Conservation (phyloP, 2,797 vertebrate species). For the Otus scops region DNA sequence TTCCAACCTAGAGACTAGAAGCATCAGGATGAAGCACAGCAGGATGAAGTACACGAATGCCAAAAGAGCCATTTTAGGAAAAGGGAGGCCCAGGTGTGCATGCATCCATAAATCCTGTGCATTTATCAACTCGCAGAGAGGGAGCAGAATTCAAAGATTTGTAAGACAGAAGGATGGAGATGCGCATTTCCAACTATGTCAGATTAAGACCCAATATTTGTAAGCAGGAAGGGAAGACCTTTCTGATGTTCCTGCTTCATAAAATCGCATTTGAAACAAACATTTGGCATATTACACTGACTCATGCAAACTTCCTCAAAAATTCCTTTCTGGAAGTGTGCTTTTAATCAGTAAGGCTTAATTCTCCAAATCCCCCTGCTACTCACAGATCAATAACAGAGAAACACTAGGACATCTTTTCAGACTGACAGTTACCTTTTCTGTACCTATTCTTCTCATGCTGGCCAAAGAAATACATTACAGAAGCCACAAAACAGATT, state of each 20-base stretch:
- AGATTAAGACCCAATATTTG: not conserved
- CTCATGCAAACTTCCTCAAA: not conserved
- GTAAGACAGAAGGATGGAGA: not conserved
- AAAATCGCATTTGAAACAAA: not conserved
- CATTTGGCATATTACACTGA: not conserved
- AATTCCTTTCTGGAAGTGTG: not conserved
- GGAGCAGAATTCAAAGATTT: not conserved
- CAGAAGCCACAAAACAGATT: not conserved
- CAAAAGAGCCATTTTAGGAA: not conserved
- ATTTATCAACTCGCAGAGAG: not conserved
- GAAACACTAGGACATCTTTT: not conserved
- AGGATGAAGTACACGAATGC: accelerated
- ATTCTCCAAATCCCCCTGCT: not conserved
- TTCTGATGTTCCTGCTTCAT: not conserved
- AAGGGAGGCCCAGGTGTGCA: not conserved
- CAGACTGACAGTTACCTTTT: not conserved
- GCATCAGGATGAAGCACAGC: not conserved
- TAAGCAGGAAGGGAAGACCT: not conserved
- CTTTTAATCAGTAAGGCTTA: not conserved
- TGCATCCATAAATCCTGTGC: not conserved
- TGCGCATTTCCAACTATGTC: not conserved
- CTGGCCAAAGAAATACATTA: not conserved
- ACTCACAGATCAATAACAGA: not conserved
- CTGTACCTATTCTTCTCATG: not conserved
- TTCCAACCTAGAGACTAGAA: not conserved